These are phyloP conservation scores for Synanthedon andrenaeformis DNA, from an alignment of 2,888 invertebrate genomes.

Conservation along the genomic window DNA sequence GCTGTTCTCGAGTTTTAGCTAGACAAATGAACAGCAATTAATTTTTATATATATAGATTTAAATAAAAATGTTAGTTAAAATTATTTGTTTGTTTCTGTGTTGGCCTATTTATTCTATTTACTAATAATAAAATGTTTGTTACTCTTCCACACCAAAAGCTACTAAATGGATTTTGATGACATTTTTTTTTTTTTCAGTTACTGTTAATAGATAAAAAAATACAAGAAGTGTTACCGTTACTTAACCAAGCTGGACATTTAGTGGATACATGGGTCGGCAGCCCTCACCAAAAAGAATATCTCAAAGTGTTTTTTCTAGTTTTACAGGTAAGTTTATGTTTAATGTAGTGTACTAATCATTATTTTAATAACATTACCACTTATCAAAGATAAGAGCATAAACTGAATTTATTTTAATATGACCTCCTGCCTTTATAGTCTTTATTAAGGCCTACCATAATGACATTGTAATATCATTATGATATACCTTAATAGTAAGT, in stretches of 20 bases:
- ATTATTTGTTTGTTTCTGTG: too few relatives aligned
- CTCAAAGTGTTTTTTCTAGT: conserved; percentile 96
- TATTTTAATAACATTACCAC: background rate
- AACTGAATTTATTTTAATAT: background rate
- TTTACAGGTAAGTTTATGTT: conserved; percentile 74
- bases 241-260: conserved; percentile 90
- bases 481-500: too few relatives aligned
- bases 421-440: background rate
- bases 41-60: too few relatives aligned
- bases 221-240: conserved; percentile 90
- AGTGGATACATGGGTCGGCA: conserved; percentile 91
- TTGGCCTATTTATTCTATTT: too few relatives aligned
- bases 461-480: background rate
- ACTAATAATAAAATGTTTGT: too few relatives aligned
- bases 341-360: too few relatives aligned
- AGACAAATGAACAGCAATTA: too few relatives aligned
- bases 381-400: background rate
- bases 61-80: too few relatives aligned
- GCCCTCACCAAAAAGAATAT: conserved; percentile 93
- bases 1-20: too few relatives aligned
- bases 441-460: too few relatives aligned
- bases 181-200: conserved; percentile 70
- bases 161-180: too few relatives aligned
- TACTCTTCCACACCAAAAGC: too few relatives aligned
- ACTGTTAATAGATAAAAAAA: conserved; percentile 91